Conservation (phyloP, 2,113 vertebrate species). For the Chamaetylas fuelleborni region DNA sequence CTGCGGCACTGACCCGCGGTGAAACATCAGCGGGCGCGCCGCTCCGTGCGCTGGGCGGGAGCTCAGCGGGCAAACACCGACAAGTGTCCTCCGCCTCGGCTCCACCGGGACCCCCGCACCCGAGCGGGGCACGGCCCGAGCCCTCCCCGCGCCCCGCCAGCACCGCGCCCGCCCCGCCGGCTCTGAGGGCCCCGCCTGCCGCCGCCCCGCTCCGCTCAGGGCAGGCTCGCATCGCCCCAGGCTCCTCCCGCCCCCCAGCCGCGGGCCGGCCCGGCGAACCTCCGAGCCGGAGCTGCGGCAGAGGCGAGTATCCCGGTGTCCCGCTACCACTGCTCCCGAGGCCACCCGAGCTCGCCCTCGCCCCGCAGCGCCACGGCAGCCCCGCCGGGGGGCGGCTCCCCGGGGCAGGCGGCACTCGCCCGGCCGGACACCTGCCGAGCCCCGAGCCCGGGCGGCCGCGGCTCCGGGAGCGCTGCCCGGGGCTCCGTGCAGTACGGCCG, state of each 20-base stretch:
- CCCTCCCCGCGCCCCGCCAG: background rate
- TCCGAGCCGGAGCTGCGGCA: background rate
- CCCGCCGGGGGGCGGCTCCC: background rate
- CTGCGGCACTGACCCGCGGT: background rate
- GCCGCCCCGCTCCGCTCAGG: background rate
- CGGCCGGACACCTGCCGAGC: background rate
- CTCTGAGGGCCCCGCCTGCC: background rate
- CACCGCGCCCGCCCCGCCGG: background rate
- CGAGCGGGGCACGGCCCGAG: background rate
- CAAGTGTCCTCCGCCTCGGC: too few species aligned
- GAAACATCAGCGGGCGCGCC: background rate
- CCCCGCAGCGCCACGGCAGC: background rate
- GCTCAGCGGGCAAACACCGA: rapidly evolving
- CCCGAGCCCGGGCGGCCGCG: background rate
- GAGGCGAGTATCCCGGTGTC: background rate
- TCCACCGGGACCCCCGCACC: too few species aligned
- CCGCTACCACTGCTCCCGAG: background rate
- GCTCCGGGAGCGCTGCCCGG: background rate
- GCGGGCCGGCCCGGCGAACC: background rate
- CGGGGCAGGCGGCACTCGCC: background rate
- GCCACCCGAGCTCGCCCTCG: too few species aligned
- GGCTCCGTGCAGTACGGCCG: background rate
- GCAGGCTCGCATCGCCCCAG: background rate
- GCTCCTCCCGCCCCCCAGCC: background rate
- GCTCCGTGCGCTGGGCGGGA: rapidly evolving